Evolutionary conservation across 2,888 invertebrate genomes (phyloP).

Genomic region (Orchesella flavescens): DNA sequence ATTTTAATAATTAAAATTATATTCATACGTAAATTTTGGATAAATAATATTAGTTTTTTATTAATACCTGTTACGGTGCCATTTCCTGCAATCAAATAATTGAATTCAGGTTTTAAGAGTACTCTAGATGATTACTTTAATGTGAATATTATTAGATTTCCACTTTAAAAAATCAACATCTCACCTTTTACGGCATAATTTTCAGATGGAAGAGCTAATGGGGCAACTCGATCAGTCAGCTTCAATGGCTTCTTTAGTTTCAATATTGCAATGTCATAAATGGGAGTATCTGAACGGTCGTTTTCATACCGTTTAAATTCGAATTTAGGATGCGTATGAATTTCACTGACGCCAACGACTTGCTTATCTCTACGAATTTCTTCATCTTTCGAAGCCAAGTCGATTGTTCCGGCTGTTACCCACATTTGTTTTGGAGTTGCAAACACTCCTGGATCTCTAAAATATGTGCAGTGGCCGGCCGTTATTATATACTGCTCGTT

Average conservation of each 20-base stretch:
- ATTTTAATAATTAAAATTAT: no score
- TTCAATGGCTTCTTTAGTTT: conserved; percentile 49
- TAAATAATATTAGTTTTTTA: no score
- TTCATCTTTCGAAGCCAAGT: conserved; percentile 45
- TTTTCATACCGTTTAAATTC: conserved; percentile 51
- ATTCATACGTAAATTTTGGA: no score
- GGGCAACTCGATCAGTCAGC: conserved; percentile 48
- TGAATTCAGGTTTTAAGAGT: not conserved
- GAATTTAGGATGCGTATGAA: conserved; percentile 60
- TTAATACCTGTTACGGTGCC: conserved; percentile 47
- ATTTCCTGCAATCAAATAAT: conserved; percentile 38
- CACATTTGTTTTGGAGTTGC: conserved; percentile 52
- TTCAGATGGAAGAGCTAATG: conserved; percentile 40
- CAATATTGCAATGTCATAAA: conserved; percentile 55
- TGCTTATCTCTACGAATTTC: conserved; percentile 54
- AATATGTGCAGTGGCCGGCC: conserved; percentile 59
- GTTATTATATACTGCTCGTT: conserved; percentile 45
- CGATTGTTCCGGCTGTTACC: conserved; percentile 61
- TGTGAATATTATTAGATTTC: no score
- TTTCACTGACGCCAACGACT: conserved; percentile 49
- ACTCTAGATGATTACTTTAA: no score
- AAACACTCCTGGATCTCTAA: conserved; percentile 47
- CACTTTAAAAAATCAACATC: no score
- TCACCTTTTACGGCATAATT: conserved; percentile 46
- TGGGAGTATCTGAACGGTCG: conserved; percentile 43